Percentiles rank a stretch among this genome's conserved stretches.
phyloP scores from a whole-genome alignment of 2,797 vertebrate species.

The Rhinoraja longicauda region DNA sequence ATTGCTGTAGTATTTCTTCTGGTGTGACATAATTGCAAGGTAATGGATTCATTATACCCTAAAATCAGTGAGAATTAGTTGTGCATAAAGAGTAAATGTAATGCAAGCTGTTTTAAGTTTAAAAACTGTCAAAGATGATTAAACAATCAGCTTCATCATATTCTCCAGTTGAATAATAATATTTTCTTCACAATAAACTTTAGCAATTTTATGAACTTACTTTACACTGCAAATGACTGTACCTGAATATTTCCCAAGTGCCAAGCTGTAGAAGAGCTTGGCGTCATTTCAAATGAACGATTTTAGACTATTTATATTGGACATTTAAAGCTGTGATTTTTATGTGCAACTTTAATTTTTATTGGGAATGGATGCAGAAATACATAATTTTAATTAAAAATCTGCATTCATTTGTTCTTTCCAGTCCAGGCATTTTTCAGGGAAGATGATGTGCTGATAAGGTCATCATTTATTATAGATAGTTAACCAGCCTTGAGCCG shows the following conservation, averaged over 20 bases:
- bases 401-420: background rate
- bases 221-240: background rate
- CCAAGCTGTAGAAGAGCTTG: background rate
- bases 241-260: background rate
- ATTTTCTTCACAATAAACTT: slow-evolving; percentile 24
- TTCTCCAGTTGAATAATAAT: background rate
- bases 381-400: background rate
- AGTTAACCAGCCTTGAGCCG: too few relatives aligned
- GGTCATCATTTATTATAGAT: too few relatives aligned
- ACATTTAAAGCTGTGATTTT: background rate
- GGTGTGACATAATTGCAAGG: slow-evolving; percentile 27
- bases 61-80: slow-evolving; percentile 14
- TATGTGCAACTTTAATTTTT: background rate
- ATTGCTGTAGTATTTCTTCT: slow-evolving; percentile 26
- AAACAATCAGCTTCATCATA: slow-evolving; percentile 33
- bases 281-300: background rate
- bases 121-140: slow-evolving; percentile 10
- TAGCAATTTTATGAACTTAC: slow-evolving; percentile 17
- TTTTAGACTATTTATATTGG: background rate
- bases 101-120: slow-evolving; percentile 12
- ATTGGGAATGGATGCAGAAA: background rate
- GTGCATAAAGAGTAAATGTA: slow-evolving; percentile 26
- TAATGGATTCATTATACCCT: slow-evolving; percentile 22
- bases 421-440: background rate
- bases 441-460: too few relatives aligned